These are phyloP conservation scores for Epinephelus fuscoguttatus DNA, from an alignment of 2,113 vertebrate species.

Conservation along the genomic window DNA sequence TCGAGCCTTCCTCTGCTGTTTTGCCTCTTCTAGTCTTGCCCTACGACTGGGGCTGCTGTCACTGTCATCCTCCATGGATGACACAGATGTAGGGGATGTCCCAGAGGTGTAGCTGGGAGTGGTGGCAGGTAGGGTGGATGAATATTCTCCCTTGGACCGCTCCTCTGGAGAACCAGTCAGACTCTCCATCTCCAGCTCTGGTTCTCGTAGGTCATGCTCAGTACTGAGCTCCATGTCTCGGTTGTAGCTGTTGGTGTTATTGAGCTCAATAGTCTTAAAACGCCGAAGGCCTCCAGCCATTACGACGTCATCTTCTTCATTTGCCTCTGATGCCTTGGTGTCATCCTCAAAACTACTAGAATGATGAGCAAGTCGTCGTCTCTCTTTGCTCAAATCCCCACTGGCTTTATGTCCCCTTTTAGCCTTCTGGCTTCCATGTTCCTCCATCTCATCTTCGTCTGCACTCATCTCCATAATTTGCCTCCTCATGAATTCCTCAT, in stretches of 20 bases:
- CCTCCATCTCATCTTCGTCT: conserved; percentile 94
- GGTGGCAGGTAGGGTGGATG: conserved; percentile 95
- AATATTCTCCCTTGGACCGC: conserved; percentile 95
- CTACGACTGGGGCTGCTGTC: conserved; percentile 98
- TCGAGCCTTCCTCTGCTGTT: conserved; percentile 97
- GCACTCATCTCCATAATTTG: conserved; percentile 99
- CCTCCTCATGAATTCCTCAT: conserved; percentile 98
- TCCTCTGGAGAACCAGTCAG: conserved; percentile 97
- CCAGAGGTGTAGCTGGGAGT: conserved; percentile 97
- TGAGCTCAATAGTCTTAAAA: conserved; percentile 98
- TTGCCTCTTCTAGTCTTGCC: conserved; percentile 95
- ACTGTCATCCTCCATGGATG: conserved; percentile 97
- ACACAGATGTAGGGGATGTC: conserved; percentile 97
- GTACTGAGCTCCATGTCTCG: conserved; percentile 91
- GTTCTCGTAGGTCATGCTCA: conserved; percentile 91
- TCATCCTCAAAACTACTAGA: conserved; percentile 91
- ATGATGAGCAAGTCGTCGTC: conserved; percentile 89
- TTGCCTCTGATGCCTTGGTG: conserved; percentile 82
- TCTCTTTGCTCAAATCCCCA: conserved; percentile 90
- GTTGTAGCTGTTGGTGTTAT: conserved; percentile 92
- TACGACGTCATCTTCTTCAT: conserved; percentile 81
- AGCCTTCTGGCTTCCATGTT: conserved; percentile 80
- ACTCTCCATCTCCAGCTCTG: conserved; percentile 99
- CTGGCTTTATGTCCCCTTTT: conserved; percentile 88
- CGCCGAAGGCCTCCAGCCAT: conserved; percentile 92